Conservation (phyloP, 2,113 vertebrate species). For the Mastomys coucha region DNA sequence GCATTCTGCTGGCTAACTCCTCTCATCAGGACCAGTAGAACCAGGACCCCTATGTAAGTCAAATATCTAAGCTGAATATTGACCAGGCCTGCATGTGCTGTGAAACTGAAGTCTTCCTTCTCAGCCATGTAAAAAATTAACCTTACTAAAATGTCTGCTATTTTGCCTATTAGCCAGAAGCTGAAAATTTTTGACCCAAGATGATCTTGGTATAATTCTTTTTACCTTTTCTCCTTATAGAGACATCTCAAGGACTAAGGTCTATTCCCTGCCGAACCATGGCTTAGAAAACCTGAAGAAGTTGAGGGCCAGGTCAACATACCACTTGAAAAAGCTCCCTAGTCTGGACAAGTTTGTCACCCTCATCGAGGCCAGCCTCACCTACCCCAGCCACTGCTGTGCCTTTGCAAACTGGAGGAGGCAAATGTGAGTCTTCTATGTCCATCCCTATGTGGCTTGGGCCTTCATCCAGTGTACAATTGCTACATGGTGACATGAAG, state of each 20-base stretch:
- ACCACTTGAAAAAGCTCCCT: constrained; percentile 93
- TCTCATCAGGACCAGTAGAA: neutral
- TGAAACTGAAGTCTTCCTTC: neutral
- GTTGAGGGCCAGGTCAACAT: constrained; percentile 90
- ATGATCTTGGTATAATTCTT: constrained; percentile 4
- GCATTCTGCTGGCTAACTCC: neutral
- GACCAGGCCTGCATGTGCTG: neutral
- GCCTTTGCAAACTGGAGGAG: constrained; percentile 92
- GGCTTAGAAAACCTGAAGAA: constrained; percentile 91
- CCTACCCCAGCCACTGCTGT: constrained; percentile 97
- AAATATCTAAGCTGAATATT: neutral
- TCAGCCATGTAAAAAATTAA: neutral
- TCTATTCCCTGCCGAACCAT: constrained; percentile 91
- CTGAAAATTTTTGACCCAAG: neutral
- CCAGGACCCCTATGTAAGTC: neutral
- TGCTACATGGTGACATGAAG: neutral
- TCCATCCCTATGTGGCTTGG: neutral
- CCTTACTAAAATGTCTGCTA: neutral
- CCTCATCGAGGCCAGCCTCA: constrained; percentile 92
- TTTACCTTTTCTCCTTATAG: constrained; percentile 86
- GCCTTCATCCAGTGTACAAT: neutral
- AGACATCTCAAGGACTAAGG: constrained; percentile 94
- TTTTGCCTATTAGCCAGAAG: constrained; percentile 57
- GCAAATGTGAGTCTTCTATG: constrained; percentile 86
- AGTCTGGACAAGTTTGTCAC: constrained; percentile 89